Evolutionary conservation across 2,797 vertebrate species (phyloP).

Genomic region (Amblyraja radiata): DNA sequence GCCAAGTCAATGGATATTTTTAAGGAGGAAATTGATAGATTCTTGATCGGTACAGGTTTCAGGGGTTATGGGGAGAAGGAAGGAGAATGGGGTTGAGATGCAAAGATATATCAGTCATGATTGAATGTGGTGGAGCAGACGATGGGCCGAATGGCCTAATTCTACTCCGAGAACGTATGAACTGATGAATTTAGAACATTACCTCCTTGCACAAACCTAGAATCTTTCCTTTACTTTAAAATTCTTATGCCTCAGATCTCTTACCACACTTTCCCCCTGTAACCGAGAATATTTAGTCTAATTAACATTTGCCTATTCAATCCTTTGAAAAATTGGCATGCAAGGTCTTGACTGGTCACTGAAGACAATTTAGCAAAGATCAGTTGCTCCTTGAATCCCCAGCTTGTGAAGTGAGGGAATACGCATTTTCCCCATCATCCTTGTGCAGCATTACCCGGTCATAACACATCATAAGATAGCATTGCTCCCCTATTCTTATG

Average conservation of each 20-base stretch:
- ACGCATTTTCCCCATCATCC: background rate
- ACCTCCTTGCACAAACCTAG: background rate
- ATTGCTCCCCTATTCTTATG: background rate
- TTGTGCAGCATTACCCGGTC: background rate
- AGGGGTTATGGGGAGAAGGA: too few relatives aligned
- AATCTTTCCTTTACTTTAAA: background rate
- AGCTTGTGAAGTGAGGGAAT: background rate
- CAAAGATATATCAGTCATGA: too few relatives aligned
- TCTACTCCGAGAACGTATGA: too few relatives aligned
- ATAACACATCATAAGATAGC: background rate
- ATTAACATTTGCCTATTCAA: background rate
- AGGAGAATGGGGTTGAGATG: too few relatives aligned
- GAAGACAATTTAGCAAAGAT: background rate
- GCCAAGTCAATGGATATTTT: too few relatives aligned
- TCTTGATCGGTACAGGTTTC: too few relatives aligned
- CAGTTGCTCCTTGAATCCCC: background rate
- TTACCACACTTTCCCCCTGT: background rate
- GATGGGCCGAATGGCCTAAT: too few relatives aligned
- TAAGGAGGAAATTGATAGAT: too few relatives aligned
- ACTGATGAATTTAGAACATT: background rate
- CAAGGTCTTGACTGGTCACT: background rate
- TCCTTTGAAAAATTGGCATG: background rate
- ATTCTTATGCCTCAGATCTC: background rate
- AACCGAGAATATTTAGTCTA: background rate
- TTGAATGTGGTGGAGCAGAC: too few relatives aligned